Base-by-base conservation (phyloP, 2,113 vertebrate species). In the Amphiprion ocellaris region DNA sequence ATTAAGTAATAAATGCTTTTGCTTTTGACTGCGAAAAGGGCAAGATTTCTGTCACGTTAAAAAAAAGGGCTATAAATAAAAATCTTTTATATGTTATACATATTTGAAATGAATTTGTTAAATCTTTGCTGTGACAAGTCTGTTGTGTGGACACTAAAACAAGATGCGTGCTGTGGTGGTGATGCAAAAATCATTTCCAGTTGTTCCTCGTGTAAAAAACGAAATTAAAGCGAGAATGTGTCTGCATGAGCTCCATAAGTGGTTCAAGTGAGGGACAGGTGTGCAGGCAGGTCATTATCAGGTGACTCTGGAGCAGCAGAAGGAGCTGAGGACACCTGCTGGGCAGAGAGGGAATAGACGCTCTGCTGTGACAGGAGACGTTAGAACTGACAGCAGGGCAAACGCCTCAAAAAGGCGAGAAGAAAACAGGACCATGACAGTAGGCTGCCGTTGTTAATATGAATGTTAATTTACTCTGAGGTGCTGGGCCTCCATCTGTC, bases 281-380 rank as follows among this genome's bases (percentile, higher is more conserved):
- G 62, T 24, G 54, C 61, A 65, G 68, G 68, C 59, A 23, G 33
- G 37, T n/a, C 46, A 30, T 1, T 28, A 26, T 70, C 11, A 28
- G 26, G 67, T 37, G 49, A 41, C 19, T n/a, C 0, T 2, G 21
- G 21, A 23, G 4, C 8, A 30, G 10, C 0, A 1, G 47, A 30
- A 26, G 3, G 37, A 41, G 14, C 21, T 33, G 59, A 69, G 72
- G 60, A 71, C 79, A 44, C 33, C 79, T 76, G 46, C 66, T 76
- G 79, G 63, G 1, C 12, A 6, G 11, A 6, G 33, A 21, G 10
- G 46, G 60, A 53, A 70, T n/a, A 5, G n/a, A 15, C 10, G 16
- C 4, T 30, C 4, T 14, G 10, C 8, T 41, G 4, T 5, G 2
- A 24, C 53, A 66, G 49, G 16, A 26, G 21, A n/a, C 46, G 17